These are phyloP conservation scores for Scaptomyza pallida DNA, from an alignment of 1,140 invertebrate genomes.

Conservation along the genomic window DNA sequence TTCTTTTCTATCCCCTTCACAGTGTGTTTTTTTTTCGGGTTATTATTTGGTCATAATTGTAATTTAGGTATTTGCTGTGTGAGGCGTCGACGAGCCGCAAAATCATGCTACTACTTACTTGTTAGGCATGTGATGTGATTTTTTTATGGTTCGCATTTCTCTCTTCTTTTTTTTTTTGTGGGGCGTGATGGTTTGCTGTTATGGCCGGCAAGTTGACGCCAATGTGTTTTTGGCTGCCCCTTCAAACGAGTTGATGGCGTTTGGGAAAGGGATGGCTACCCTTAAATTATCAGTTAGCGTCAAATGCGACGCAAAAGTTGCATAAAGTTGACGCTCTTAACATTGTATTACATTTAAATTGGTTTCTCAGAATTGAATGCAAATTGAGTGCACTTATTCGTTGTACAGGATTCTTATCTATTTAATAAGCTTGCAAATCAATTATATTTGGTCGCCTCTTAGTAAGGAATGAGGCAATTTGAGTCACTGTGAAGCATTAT, in stretches of 20 bases:
- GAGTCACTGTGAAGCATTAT: too few relatives aligned
- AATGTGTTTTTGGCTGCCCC: conserved; percentile 1
- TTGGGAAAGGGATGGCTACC: background rate
- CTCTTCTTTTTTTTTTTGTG: conserved; percentile 25
- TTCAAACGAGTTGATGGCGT: conserved; percentile 5
- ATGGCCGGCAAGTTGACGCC: conserved; percentile 39
- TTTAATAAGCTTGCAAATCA: background rate
- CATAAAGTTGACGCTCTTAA: conserved; percentile 23
- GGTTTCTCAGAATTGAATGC: conserved; percentile 18
- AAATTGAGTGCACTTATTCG: conserved; percentile 11
- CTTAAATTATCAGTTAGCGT: conserved; percentile 40
- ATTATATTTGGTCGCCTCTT: too few relatives aligned
- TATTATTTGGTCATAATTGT: conserved; percentile 82
- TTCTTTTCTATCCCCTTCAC: background rate
- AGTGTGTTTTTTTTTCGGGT: conserved; percentile 69
- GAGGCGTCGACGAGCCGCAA: conserved; percentile 54
- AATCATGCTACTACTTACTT: conserved; percentile 63
- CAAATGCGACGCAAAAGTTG: conserved; percentile 21
- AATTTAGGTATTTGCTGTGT: conserved; percentile 79
- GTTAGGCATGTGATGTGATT: conserved; percentile 79
- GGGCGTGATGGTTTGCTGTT: conserved; percentile 42
- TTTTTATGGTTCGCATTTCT: conserved; percentile 39
- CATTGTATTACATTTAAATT: conserved; percentile 15
- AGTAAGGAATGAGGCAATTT: background rate
- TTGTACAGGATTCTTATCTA: background rate